These are phyloP conservation scores for Lasioglossum lativentre DNA, from an alignment of 2,888 invertebrate species.

Conservation along the genomic window DNA sequence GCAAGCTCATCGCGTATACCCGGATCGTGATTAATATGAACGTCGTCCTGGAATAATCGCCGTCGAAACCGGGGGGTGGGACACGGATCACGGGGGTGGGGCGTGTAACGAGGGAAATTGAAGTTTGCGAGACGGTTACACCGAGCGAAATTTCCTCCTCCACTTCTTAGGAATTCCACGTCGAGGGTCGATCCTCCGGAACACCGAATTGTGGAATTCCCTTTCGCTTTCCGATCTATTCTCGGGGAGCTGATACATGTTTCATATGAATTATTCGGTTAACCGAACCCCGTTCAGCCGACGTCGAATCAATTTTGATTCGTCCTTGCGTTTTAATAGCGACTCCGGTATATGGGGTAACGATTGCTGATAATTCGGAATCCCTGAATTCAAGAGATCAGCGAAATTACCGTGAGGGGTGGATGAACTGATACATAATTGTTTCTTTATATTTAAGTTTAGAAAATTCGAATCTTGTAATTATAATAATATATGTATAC, in stretches of 20 bases:
- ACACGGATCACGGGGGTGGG: neutral
- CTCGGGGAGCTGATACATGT: neutral
- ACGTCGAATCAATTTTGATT: neutral
- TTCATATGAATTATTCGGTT: neutral
- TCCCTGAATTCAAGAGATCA: neutral
- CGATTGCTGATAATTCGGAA: neutral
- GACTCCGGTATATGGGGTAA: neutral
- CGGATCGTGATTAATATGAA: slow-evolving; percentile 65
- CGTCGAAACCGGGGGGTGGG: slow-evolving; percentile 10
- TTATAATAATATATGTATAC: too few species aligned
- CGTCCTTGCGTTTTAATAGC: neutral
- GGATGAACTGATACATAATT: neutral
- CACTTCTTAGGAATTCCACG: slow-evolving; percentile 5
- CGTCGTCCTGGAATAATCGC: slow-evolving; percentile 55
- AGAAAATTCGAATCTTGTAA: too few species aligned
- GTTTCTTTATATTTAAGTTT: too few species aligned
- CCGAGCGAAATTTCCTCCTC: neutral
- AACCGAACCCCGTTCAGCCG: neutral
- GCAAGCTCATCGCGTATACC: slow-evolving; percentile 58
- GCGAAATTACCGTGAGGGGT: neutral
- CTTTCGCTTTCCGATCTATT: slow-evolving; percentile 12
- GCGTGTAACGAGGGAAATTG: slow-evolving; percentile 33
- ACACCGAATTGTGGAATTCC: neutral
- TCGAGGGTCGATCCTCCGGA: neutral
- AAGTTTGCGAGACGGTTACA: slow-evolving; percentile 17